Evolutionary conservation across 2,888 invertebrate species (phyloP), one percentile per base, ranked within the genome.

Genomic region (Lordiphosa fenestrarum): DNA sequence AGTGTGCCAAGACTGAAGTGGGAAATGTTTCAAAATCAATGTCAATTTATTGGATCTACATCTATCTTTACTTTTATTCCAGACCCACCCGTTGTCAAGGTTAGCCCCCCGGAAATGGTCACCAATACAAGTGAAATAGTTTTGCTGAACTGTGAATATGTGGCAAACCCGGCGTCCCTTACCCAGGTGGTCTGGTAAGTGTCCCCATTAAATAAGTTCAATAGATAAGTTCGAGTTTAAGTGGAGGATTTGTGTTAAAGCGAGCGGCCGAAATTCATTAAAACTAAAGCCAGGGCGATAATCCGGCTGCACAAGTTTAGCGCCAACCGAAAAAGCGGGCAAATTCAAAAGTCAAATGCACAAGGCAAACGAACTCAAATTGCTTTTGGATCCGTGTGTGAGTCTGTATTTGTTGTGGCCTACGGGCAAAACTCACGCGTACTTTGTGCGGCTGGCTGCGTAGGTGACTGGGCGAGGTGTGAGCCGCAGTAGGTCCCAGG

Each of bases 1-100:
- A 94, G 96, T 87, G 42, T 3, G 9, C 13, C 49, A 7, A 9
- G 9, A 7, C 1, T 30, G 2, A 19, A 19, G 19, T 19, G 19
- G 19, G 2, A 19, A 19, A n/a, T n/a, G n/a, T n/a, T n/a, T n/a
- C n/a, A n/a, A n/a, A n/a, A n/a, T n/a, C n/a, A n/a, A n/a, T n/a
- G n/a, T n/a, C 19, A 2, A 19, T 7, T 30, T 10, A 10, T 30
- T 30, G 3, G 3, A 9, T 9, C 30, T 9, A 3, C 30, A 30
- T 4, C n/a, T n/a, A n/a, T n/a, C n/a, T 47, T 30, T 48, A 46
- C 5, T 51, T 23, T 3, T 40, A 19, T 46, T 50, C 12, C 91
- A 97, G 97, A 96, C 92, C 94, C 96, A 0, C 97, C 97, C 4
- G 94, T 95, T 56, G 95, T 97, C 3, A 91, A 91, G 55, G 93